A percentile compares a stretch with the other conserved stretches of the same genome.
Evolutionary conservation across 2,113 vertebrate genomes (phyloP).

Genomic region (Mus musculus): DNA sequence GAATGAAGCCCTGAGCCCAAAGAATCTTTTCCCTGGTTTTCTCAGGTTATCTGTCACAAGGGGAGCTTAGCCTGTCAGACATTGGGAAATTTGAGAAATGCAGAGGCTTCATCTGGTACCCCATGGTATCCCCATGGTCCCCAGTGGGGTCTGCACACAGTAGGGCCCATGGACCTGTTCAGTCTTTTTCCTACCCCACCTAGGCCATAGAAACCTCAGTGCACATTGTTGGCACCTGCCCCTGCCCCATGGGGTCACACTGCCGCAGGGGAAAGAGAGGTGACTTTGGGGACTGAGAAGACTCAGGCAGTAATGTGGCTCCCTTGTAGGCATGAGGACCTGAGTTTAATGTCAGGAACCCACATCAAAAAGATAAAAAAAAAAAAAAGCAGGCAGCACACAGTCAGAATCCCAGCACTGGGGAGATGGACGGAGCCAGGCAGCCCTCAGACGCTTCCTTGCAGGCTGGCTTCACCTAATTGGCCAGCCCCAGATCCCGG

Average conservation of each 20-base stretch:
- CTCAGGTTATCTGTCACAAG: background rate
- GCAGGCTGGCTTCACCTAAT: background rate
- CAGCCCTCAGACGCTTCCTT: background rate
- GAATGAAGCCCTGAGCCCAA: background rate
- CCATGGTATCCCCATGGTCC: background rate
- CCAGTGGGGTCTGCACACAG: background rate
- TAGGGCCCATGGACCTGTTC: background rate
- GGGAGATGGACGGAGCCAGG: background rate
- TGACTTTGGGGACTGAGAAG: background rate
- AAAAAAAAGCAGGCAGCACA: background rate
- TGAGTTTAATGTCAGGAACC: background rate
- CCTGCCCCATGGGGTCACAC: background rate
- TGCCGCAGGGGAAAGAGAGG: background rate
- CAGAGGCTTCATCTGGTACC: background rate
- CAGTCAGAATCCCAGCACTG: background rate
- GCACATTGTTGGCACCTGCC: fast-evolving
- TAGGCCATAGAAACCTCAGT: background rate
- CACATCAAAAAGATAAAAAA: background rate
- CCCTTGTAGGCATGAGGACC: background rate
- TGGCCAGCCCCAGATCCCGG: background rate
- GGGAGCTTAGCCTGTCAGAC: too few species aligned
- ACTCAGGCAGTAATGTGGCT: background rate
- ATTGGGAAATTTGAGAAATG: background rate
- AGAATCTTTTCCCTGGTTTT: background rate
- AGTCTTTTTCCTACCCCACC: background rate